phyloP scores from a whole-genome alignment of 1,140 invertebrate genomes.

The Pemphigus obesinymphae region DNA sequence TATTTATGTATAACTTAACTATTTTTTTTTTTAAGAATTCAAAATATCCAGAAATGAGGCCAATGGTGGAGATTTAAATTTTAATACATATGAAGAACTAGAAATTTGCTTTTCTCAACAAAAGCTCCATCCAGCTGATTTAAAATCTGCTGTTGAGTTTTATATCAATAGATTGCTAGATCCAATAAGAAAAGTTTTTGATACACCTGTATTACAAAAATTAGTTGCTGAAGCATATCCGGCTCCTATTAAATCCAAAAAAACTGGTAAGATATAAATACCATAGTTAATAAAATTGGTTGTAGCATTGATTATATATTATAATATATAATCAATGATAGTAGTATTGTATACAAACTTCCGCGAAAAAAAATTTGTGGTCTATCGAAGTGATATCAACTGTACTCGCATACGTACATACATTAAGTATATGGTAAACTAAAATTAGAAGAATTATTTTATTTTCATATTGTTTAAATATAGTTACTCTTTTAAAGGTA shows the following conservation, averaged over 20 bases:
- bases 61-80: slow-evolving; percentile 70
- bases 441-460: too few species aligned
- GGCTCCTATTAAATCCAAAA: slow-evolving; percentile 55
- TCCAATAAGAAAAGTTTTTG: slow-evolving; percentile 85
- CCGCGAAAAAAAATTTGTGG: too few species aligned
- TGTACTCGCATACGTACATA: too few species aligned
- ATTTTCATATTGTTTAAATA: too few species aligned
- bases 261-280: slow-evolving; percentile 44
- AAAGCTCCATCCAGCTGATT: slow-evolving; percentile 87
- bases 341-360: too few species aligned
- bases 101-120: slow-evolving; percentile 72
- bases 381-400: too few species aligned
- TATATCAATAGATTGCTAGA: slow-evolving; percentile 84
- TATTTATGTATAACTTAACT: neutral
- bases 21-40: slow-evolving; percentile 48
- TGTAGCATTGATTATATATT: too few species aligned
- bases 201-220: slow-evolving; percentile 69
- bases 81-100: slow-evolving; percentile 68
- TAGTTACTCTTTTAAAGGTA: too few species aligned
- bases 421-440: too few species aligned
- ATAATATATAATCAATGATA: too few species aligned
- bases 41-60: slow-evolving; percentile 52
- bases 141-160: slow-evolving; percentile 77
- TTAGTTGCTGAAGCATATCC: slow-evolving; percentile 76
- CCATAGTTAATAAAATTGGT: too few species aligned